A percentile compares a stretch with the other conserved stretches of the same genome.
Conservation (phyloP, 1,140 invertebrate species). For the Araneus ventricosus region DNA sequence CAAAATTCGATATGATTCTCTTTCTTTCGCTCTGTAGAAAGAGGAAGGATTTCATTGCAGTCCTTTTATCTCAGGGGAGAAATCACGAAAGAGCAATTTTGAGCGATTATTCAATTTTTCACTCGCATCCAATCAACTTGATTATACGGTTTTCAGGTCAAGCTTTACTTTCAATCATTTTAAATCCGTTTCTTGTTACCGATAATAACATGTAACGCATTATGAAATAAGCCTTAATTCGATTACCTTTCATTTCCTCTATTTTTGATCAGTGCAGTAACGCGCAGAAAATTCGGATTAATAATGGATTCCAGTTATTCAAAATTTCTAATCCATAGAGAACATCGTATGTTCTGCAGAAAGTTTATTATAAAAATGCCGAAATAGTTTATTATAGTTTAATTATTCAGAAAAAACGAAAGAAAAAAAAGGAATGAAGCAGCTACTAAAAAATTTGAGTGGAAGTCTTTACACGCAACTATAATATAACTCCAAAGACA, state of each 20-base stretch:
- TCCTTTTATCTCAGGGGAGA: not conserved
- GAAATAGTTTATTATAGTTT: too few species aligned
- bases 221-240: slow-evolving; percentile 15
- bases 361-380: too few species aligned
- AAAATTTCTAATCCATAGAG: too few species aligned
- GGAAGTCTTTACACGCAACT: too few species aligned
- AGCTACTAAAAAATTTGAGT: too few species aligned
- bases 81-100: slow-evolving; percentile 25
- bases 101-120: not conserved
- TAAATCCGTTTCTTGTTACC: not conserved
- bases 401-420: too few species aligned
- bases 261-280: too few species aligned
- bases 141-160: not conserved
- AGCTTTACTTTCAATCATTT: slow-evolving; percentile 20
- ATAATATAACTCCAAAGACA: too few species aligned
- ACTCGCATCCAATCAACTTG: not conserved
- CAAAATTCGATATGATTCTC: not conserved
- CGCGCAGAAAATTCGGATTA: too few species aligned
- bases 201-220: not conserved
- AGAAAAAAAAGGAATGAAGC: too few species aligned
- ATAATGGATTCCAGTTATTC: too few species aligned
- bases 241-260: not conserved
- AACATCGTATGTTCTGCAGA: too few species aligned
- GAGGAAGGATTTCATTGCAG: not conserved
- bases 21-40: not conserved